Evolutionary conservation across 2,113 vertebrate genomes (phyloP).

Genomic region (Cettia cetti): DNA sequence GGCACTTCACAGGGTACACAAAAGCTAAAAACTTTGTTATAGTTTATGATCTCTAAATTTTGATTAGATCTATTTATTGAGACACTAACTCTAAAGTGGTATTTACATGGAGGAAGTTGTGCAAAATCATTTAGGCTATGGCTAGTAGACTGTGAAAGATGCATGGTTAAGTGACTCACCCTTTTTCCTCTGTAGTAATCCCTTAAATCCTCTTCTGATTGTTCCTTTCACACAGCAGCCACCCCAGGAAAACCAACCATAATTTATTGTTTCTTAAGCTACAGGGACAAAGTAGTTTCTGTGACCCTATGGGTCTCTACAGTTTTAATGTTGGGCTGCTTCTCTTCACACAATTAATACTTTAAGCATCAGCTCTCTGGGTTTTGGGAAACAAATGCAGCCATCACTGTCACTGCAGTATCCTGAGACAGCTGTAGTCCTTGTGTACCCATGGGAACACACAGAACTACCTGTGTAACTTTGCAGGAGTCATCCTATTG

Average conservation of each 20-base stretch:
- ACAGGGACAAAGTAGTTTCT: background rate
- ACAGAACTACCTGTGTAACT: rapidly evolving
- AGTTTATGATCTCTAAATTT: background rate
- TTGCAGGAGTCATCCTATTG: background rate
- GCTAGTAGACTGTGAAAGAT: background rate
- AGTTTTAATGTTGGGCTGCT: background rate
- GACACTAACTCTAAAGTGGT: background rate
- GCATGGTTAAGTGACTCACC: background rate
- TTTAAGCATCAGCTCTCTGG: background rate
- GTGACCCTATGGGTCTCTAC: background rate
- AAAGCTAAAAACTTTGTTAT: background rate
- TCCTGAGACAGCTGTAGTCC: background rate
- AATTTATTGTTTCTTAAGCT: background rate
- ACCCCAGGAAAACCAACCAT: background rate
- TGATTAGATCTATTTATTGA: background rate
- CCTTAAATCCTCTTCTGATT: background rate
- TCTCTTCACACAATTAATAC: background rate
- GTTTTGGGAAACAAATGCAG: background rate
- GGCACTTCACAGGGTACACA: slow-evolving; percentile 11
- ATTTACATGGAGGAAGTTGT: slow-evolving; percentile 1
- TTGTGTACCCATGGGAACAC: background rate
- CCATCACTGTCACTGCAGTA: rapidly evolving
- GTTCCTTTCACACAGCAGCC: background rate
- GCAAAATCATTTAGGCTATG: background rate
- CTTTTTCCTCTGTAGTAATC: background rate